Evolutionary conservation across 2,797 vertebrate genomes (phyloP), one percentile per base, ranked within the genome.

Genomic region (Glyptemys insculpta): DNA sequence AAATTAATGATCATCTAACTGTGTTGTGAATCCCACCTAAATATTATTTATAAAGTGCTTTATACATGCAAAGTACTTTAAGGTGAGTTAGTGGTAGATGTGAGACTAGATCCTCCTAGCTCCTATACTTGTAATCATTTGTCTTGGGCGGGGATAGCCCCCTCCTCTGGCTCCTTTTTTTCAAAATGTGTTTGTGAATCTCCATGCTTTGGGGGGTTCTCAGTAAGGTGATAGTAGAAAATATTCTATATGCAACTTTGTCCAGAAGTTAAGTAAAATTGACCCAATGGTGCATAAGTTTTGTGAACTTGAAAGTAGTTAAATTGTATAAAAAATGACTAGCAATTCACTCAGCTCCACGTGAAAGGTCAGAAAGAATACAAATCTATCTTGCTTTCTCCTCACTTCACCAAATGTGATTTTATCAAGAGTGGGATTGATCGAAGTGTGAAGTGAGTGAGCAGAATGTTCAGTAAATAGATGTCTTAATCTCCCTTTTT

Each of bases 371-470:
- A 92, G 81, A 88, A 14, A 86, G 18, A 80, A 56, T 53, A 82
- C 82, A 96, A 92, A 81, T 94, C 59, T 53, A 31, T 80, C 59
- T 49, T 79, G 52, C 23, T 81, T 82, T 81, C 65, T 85, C 44
- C n/a, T 86, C 54, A 49, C 27, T 92, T 74, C 88, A 86, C 34
- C 47, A 86, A 94, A 6, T 59, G 25, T 41, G 41, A 79, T 81
- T 91, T 78, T 94, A 79, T 31, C 72, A 12, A 87, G 57, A 79
- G 34, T 80, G 92, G 50, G 54, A 65, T 49, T 59, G 44, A 93
- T 34, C 49, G 86, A 81, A 68, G 83, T n/a, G 91, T 83, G 79
- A 41, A 82, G 65, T 21, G 37, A 34, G 37, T 83, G 19, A 95
- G 50, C 72, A 89, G 15, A 37, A 29, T 53, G 37, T 56, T 87